phyloP scores from a whole-genome alignment of 2,888 invertebrate genomes.

The Caenorhabditis drosophilae region DNA sequence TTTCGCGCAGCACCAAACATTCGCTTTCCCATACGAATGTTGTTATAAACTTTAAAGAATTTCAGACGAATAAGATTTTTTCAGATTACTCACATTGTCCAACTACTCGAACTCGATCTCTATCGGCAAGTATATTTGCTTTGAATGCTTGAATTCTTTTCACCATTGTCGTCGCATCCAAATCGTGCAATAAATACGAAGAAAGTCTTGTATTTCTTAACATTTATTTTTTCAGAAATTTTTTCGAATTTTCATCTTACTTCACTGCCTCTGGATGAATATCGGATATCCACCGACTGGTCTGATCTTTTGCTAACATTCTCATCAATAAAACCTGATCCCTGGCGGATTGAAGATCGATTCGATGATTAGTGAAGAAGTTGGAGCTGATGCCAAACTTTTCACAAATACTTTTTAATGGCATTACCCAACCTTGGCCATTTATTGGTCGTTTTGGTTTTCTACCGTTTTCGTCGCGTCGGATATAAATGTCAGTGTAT shows the following conservation, averaged over 20 bases:
- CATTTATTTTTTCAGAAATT: neutral
- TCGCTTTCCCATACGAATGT: conserved; percentile 66
- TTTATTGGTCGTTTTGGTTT: conserved; percentile 46
- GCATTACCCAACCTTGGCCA: conserved; percentile 54
- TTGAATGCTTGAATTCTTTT: conserved; percentile 53
- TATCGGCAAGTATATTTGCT: conserved; percentile 52
- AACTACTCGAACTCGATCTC: conserved; percentile 58
- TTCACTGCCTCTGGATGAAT: conserved; percentile 40
- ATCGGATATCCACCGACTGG: conserved; percentile 34
- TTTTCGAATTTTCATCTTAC: conserved; percentile 9
- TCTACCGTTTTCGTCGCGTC: conserved; percentile 33
- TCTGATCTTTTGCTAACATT: conserved; percentile 24
- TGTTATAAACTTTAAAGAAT: conserved; percentile 61
- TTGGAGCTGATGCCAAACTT: conserved; percentile 41
- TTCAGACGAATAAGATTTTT: neutral
- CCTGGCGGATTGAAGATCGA: conserved; percentile 42
- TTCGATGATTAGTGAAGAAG: conserved; percentile 51
- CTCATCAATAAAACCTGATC: conserved; percentile 40
- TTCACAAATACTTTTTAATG: conserved; percentile 47
- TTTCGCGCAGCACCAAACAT: conserved; percentile 67
- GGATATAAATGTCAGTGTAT: conserved; percentile 46
- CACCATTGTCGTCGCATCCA: conserved; percentile 52
- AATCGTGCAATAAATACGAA: conserved; percentile 30
- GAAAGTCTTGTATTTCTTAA: conserved; percentile 38
- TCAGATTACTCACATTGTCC: conserved; percentile 54